These are phyloP conservation scores for Apostichopus californicus DNA, from an alignment of 35 echinoderm and acorn worm genomes.

Conservation along the genomic window DNA sequence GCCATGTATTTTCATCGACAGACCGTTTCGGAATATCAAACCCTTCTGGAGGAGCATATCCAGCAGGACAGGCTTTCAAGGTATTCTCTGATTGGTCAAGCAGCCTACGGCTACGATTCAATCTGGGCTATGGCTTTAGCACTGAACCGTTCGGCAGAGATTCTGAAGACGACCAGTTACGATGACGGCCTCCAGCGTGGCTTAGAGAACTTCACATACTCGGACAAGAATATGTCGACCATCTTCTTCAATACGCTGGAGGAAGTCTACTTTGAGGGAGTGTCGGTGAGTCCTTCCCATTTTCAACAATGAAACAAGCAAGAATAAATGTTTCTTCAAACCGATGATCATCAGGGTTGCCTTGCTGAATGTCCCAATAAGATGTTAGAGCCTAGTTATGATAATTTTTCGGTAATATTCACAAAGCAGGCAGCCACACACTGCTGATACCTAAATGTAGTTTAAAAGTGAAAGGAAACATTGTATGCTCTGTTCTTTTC, in stretches of 20 bases:
- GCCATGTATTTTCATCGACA: background rate
- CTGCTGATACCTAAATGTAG: too few species aligned
- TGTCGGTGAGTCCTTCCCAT: conserved; percentile 18
- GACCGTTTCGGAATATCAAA: conserved; percentile 10
- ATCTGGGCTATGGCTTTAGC: conserved; percentile 58
- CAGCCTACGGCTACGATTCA: conserved; percentile 62
- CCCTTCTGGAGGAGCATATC: conserved; percentile 4
- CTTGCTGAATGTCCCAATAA: background rate
- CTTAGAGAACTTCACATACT: conserved; percentile 37
- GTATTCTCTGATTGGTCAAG: conserved; percentile 21
- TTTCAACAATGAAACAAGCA: background rate
- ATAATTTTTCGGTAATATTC: too few species aligned
- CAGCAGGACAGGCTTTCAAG: background rate
- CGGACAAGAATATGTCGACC: background rate
- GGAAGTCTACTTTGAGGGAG: conserved; percentile 8
- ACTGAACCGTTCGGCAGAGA: conserved; percentile 28
- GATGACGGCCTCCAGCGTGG: background rate
- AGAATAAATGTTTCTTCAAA: background rate
- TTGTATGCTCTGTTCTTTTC: too few species aligned
- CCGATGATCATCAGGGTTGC: background rate
- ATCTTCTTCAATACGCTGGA: conserved; percentile 21
- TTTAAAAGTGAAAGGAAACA: too few species aligned
- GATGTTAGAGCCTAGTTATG: background rate
- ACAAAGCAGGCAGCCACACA: too few species aligned
- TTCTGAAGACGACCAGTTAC: background rate